Evolutionary conservation across 2,113 vertebrate species (phyloP).

Genomic region (Ageneiosus marmoratus): DNA sequence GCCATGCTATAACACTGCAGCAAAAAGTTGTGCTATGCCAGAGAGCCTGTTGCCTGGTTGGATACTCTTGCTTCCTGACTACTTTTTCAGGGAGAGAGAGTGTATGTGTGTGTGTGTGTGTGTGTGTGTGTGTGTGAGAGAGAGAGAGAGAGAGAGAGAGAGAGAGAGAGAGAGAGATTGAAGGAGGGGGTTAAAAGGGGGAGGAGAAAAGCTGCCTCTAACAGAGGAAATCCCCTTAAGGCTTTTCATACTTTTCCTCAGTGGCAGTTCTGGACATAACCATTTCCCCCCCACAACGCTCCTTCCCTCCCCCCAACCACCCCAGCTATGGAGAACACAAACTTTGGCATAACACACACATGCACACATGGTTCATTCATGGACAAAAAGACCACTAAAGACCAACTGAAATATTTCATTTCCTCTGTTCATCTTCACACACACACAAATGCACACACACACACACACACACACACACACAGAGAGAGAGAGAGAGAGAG

Average conservation of each 20-base stretch:
- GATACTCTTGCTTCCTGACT: slow-evolving; percentile 49
- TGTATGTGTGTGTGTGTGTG: too few relatives aligned
- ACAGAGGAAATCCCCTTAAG: slow-evolving; percentile 79
- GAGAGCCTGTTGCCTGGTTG: slow-evolving; percentile 55
- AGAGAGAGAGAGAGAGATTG: slow-evolving; percentile 30
- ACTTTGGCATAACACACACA: slow-evolving; percentile 21
- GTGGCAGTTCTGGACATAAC: slow-evolving; percentile 55
- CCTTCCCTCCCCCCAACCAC: too few relatives aligned
- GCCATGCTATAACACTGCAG: slow-evolving; percentile 39
- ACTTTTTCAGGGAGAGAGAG: slow-evolving; percentile 31
- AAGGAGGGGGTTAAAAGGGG: slow-evolving; percentile 50
- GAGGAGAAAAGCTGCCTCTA: slow-evolving; percentile 73
- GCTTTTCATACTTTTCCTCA: slow-evolving; percentile 70
- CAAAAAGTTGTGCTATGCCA: slow-evolving; percentile 51
- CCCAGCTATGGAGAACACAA: slow-evolving; percentile 3
- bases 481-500: slow-evolving; percentile 56
- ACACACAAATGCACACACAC: slow-evolving; percentile 40
- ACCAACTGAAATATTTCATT: slow-evolving; percentile 63
- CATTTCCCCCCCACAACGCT: neutral
- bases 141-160: slow-evolving; percentile 29
- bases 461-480: slow-evolving; percentile 48
- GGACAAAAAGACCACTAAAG: slow-evolving; percentile 58
- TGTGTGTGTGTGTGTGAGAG: slow-evolving; percentile 30
- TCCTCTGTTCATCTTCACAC: slow-evolving; percentile 59
- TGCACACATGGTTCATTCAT: slow-evolving; percentile 11